phyloP scores from a whole-genome alignment of 2,888 invertebrate genomes.

The Ormyrus nitidulus region DNA sequence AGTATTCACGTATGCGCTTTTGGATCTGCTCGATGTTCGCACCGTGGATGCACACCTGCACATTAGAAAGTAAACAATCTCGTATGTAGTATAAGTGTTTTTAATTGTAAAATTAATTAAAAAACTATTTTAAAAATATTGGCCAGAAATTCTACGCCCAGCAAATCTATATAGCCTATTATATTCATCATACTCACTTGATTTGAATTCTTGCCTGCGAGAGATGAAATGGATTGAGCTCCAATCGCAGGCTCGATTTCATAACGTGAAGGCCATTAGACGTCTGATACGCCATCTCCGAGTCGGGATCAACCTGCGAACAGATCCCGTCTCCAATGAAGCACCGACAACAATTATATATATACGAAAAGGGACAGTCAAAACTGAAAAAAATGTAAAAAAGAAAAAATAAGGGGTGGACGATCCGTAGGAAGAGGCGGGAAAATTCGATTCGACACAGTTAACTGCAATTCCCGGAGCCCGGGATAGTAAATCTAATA shows the following conservation, averaged over 20 bases:
- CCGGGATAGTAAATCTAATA: slow-evolving; percentile 28
- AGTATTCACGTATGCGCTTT: slow-evolving; percentile 61
- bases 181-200: slow-evolving; percentile 64
- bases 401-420: neutral
- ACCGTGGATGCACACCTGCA: slow-evolving; percentile 69
- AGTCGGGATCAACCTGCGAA: slow-evolving; percentile 71
- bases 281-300: slow-evolving; percentile 66
- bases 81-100: neutral
- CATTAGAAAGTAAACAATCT: slow-evolving; percentile 42
- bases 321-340: neutral
- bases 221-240: slow-evolving; percentile 73
- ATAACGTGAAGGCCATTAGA: slow-evolving; percentile 71
- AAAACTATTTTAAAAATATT: too few species aligned
- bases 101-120: too few species aligned
- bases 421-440: neutral
- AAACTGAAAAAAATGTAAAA: neutral
- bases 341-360: neutral
- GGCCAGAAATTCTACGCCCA: too few species aligned
- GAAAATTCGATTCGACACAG: slow-evolving; percentile 13
- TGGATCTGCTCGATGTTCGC: slow-evolving; percentile 61
- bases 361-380: neutral
- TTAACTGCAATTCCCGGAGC: neutral
- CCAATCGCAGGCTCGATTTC: slow-evolving; percentile 73
- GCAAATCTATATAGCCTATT: neutral
- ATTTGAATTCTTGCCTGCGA: slow-evolving; percentile 70